Evolutionary conservation across 2,888 invertebrate species (phyloP).

Genomic region (Phoenoteleia sp.): DNA sequence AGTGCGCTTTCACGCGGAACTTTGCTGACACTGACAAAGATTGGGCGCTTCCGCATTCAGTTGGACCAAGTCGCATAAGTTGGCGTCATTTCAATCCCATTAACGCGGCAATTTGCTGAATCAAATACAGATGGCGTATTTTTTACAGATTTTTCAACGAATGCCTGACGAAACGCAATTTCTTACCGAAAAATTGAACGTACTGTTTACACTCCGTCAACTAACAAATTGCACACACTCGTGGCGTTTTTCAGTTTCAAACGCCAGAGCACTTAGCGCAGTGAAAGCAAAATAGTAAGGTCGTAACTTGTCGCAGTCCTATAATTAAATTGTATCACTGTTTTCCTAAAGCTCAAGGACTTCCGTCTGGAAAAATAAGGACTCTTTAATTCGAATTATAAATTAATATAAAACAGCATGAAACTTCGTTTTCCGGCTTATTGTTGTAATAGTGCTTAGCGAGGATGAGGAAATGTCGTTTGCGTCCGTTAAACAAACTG

Average conservation of each 20-base stretch:
- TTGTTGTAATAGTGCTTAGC: too few species aligned
- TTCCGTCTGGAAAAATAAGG: not conserved
- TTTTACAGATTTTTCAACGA: not conserved
- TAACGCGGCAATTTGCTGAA: not conserved
- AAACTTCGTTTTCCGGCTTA: not conserved
- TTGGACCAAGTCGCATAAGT: constrained; percentile 10
- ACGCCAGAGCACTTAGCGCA: not conserved
- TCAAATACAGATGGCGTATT: not conserved
- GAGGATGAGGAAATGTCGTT: too few species aligned
- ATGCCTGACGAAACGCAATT: not conserved
- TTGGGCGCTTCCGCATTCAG: constrained; percentile 17
- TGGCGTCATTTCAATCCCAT: not conserved
- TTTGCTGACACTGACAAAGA: constrained; percentile 40
- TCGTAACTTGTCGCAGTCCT: not conserved
- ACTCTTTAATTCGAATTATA: not conserved
- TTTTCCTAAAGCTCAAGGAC: not conserved
- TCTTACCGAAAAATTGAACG: not conserved
- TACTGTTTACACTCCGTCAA: too few species aligned
- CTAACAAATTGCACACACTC: too few species aligned
- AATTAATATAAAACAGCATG: too few species aligned
- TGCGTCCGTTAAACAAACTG: too few species aligned
- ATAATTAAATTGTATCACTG: constrained; percentile 10
- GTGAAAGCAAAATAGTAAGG: too few species aligned
- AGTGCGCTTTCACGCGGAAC: constrained; percentile 43
- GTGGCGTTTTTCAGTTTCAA: constrained; percentile 4